phyloP scores from a whole-genome alignment of 2,113 vertebrate genomes.

The Tetrao urogallus region DNA sequence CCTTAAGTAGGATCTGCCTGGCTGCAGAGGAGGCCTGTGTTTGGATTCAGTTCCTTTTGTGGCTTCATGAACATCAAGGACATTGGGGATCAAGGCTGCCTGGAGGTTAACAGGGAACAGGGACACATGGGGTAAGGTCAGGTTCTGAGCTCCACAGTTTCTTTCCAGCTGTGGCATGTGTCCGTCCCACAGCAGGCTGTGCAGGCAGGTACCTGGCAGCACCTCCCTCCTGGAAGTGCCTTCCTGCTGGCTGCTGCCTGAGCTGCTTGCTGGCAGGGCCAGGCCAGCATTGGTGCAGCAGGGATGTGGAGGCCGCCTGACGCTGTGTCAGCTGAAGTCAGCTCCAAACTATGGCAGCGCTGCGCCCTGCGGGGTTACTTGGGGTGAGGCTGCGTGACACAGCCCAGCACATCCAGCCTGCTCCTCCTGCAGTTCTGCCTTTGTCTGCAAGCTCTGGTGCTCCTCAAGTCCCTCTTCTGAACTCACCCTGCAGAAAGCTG shows the following conservation, averaged over 20 bases:
- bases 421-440: conserved; percentile 58
- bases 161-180: not conserved
- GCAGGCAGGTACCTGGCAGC: not conserved
- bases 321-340: conserved; percentile 65
- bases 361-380: conserved; percentile 68
- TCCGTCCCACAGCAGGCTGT: not conserved
- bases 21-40: not conserved
- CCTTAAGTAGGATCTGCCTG: not conserved
- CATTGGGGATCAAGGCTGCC: not conserved
- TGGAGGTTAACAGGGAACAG: not conserved
- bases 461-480: conserved; percentile 22
- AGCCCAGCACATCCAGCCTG: conserved; percentile 60
- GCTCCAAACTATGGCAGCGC: conserved; percentile 69
- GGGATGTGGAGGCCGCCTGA: conserved; percentile 51
- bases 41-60: not conserved
- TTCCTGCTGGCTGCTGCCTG: conserved; percentile 16
- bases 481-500: conserved; percentile 16
- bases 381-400: conserved; percentile 67
- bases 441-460: conserved; percentile 25
- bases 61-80: not conserved
- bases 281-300: conserved; percentile 51
- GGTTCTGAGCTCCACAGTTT: not conserved
- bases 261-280: not conserved
- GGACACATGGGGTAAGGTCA: not conserved
- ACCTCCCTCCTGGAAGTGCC: not conserved